Percentiles rank a stretch among this genome's conserved stretches.
Evolutionary conservation across 2,888 invertebrate species (phyloP).

Genomic region (Cactoblastis cactorum): DNA sequence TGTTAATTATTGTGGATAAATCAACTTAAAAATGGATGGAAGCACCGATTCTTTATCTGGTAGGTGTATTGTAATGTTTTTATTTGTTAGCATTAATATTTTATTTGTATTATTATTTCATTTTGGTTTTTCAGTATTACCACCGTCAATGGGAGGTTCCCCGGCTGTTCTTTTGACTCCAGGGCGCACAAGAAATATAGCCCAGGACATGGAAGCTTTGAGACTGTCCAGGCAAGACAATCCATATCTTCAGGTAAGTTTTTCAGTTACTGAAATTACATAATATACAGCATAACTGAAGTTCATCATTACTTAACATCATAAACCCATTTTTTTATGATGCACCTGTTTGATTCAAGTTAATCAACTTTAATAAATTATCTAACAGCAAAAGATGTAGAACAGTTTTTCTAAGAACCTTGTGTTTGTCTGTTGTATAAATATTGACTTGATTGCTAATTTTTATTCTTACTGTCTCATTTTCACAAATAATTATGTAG

Average conservation of each 20-base stretch:
- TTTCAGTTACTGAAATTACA: conserved; percentile 4
- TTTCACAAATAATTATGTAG: too few species aligned
- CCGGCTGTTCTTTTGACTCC: conserved; percentile 85
- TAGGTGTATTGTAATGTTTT: conserved; percentile 30
- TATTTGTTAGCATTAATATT: conserved; percentile 15
- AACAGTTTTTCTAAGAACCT: background rate
- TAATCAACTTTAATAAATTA: background rate
- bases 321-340: background rate
- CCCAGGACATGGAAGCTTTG: conserved; percentile 91
- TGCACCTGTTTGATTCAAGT: background rate
- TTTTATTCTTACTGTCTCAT: too few species aligned
- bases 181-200: conserved; percentile 87
- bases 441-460: too few species aligned
- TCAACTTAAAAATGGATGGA: conserved; percentile 53
- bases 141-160: conserved; percentile 54
- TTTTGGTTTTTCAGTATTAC: conserved; percentile 42
- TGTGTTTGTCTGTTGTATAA: too few species aligned
- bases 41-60: conserved; percentile 67
- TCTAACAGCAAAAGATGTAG: background rate
- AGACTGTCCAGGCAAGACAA: conserved; percentile 90
- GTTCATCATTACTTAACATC: background rate
- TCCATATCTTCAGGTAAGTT: conserved; percentile 86
- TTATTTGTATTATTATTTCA: conserved; percentile 21
- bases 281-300: conserved; percentile 3
- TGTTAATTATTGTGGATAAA: conserved; percentile 12